These are phyloP conservation scores for Amphipoea oculea DNA, from an alignment of 2,888 invertebrate species.

Conservation along the genomic window DNA sequence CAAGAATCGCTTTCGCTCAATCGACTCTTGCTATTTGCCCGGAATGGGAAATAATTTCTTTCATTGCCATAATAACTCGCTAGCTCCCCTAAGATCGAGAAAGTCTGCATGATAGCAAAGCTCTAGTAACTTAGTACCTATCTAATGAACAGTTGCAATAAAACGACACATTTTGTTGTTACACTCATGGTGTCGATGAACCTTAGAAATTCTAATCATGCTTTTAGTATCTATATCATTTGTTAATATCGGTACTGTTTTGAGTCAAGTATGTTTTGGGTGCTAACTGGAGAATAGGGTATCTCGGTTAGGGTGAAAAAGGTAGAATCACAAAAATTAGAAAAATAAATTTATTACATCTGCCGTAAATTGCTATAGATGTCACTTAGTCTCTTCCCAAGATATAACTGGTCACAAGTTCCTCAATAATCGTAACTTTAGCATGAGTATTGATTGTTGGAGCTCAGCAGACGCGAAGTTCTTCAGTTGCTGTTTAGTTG, in stretches of 20 bases:
- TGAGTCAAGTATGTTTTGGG: too few relatives aligned
- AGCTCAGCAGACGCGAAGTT: constrained; percentile 20
- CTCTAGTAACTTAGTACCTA: background rate
- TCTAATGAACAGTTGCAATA: too few relatives aligned
- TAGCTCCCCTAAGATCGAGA: background rate
- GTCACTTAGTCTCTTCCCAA: constrained; percentile 2
- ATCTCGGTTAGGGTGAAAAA: background rate
- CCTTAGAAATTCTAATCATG: background rate
- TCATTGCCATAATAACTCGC: constrained; percentile 7
- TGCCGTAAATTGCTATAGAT: constrained; percentile 16
- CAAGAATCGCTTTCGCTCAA: constrained; percentile 38
- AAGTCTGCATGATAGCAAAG: background rate
- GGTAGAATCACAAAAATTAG: background rate
- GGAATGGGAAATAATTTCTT: constrained; percentile 23
- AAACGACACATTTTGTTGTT: too few relatives aligned
- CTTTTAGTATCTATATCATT: background rate
- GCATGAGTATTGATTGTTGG: constrained; percentile 17
- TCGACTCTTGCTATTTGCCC: constrained; percentile 4
- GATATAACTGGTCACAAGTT: constrained; percentile 10
- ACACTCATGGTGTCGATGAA: too few relatives aligned
- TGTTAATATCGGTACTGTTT: background rate
- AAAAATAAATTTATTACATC: constrained; percentile 33
- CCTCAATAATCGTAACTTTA: constrained; percentile 35
- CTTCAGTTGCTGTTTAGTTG: constrained; percentile 49
- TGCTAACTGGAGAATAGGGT: background rate